Conservation (phyloP, 1,140 invertebrate genomes). For the Pararge aegeria region DNA sequence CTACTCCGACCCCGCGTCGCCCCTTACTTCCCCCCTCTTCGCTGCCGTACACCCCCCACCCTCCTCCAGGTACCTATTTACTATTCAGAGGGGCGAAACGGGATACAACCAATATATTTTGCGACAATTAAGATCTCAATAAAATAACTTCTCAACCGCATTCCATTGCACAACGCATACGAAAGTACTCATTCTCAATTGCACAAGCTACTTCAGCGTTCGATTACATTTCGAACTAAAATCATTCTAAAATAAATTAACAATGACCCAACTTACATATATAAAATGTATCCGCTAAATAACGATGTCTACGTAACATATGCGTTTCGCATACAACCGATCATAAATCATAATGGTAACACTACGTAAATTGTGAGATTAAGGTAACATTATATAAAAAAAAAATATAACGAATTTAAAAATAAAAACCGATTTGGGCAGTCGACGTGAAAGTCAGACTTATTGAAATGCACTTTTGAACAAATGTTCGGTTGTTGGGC, state of each 20-base stretch:
- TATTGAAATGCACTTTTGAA: conserved; percentile 59
- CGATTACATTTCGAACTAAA: conserved; percentile 32
- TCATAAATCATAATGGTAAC: conserved; percentile 66
- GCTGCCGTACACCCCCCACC: conserved; percentile 31
- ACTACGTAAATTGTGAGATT: conserved; percentile 63
- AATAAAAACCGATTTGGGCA: conserved; percentile 47
- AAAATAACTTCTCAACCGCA: conserved; percentile 53
- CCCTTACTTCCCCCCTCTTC: conserved; percentile 25
- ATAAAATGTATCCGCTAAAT: conserved; percentile 30
- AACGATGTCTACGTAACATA: conserved; percentile 20
- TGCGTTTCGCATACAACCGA: conserved; percentile 38
- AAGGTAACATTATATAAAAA: conserved; percentile 68
- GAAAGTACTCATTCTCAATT: conserved; percentile 39
- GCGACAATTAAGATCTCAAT: conserved; percentile 73
- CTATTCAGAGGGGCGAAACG: conserved; percentile 70
- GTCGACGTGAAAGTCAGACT: conserved; percentile 53
- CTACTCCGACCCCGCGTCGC: conserved; percentile 16
- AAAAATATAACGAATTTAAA: not conserved
- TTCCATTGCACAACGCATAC: conserved; percentile 50
- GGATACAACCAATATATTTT: conserved; percentile 69
- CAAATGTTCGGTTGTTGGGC: conserved; percentile 51
- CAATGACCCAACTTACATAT: conserved; percentile 43
- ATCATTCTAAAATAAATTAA: conserved; percentile 61
- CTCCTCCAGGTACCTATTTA: conserved; percentile 62
- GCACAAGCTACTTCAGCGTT: conserved; percentile 51